These are phyloP conservation scores for Phylloscopus collybita DNA, from an alignment of 2,797 vertebrate genomes.

Conservation along the genomic window DNA sequence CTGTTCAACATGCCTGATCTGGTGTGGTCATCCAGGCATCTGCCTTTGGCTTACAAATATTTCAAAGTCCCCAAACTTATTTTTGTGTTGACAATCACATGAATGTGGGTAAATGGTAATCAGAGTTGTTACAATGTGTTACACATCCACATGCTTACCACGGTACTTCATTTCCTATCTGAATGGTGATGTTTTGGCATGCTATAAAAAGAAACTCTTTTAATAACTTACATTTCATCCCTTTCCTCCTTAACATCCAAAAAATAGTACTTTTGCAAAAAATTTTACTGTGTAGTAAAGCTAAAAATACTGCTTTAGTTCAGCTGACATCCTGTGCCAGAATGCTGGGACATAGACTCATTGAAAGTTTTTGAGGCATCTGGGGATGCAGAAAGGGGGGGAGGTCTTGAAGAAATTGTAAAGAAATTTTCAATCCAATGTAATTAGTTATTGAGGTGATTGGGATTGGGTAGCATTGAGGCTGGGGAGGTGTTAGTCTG, in stretches of 20 bases:
- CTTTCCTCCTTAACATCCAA: neutral
- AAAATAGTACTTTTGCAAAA: neutral
- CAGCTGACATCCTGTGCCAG: neutral
- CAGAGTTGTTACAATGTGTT: neutral
- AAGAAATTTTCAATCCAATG: neutral
- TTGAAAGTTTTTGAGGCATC: neutral
- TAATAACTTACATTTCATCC: neutral
- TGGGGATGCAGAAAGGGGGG: neutral
- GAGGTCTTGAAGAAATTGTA: neutral
- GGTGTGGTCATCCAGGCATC: neutral
- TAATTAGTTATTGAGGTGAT: neutral
- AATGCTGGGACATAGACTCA: neutral
- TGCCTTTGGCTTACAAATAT: neutral
- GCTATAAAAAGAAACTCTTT: neutral
- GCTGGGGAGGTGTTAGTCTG: neutral
- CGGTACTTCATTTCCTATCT: neutral
- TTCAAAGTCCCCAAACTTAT: neutral
- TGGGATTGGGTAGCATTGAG: fast-evolving
- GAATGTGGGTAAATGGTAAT: neutral
- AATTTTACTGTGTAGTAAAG: neutral
- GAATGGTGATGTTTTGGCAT: neutral
- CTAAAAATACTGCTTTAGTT: neutral
- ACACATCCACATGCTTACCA: neutral
- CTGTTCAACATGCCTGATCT: neutral
- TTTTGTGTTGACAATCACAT: neutral